Percentiles rank a stretch among this genome's conserved stretches.
Evolutionary conservation across 1,140 invertebrate genomes (phyloP).

Genomic region (Drosophila ironensis): DNA sequence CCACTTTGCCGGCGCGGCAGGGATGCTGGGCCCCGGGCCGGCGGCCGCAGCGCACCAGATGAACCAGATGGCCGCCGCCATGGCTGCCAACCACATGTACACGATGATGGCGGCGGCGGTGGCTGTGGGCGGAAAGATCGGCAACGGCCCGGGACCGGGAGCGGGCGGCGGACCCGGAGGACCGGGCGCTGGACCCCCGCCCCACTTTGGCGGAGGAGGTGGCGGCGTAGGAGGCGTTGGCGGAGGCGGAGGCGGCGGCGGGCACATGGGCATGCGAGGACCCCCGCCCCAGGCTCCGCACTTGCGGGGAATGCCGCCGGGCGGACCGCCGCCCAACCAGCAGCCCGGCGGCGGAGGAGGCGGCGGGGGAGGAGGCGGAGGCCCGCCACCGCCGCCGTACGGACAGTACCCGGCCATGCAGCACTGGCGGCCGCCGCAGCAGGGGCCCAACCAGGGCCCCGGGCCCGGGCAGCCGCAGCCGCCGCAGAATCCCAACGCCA

Average conservation of each 20-base stretch:
- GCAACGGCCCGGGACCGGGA: conserved; percentile 44
- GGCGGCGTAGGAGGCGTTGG: conserved; percentile 37
- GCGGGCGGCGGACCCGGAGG: conserved; percentile 29
- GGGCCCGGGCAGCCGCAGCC: conserved; percentile 33
- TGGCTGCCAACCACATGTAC: conserved; percentile 68
- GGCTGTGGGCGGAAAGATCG: conserved; percentile 49
- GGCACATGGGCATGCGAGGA: conserved; percentile 69
- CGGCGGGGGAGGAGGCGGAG: conserved; percentile 17
- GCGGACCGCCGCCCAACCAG: conserved; percentile 31
- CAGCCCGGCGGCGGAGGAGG: conserved; percentile 12
- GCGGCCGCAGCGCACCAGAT: conserved; percentile 57
- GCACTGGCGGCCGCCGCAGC: conserved; percentile 64
- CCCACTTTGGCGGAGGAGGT: conserved; percentile 59
- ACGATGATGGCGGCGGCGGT: conserved; percentile 67
- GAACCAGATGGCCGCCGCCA: conserved; percentile 70
- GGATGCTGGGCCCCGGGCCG: conserved; percentile 61
- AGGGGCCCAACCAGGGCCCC: conserved; percentile 32
- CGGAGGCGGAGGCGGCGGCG: conserved; percentile 37
- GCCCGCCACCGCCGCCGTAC: conserved; percentile 60
- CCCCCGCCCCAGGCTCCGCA: conserved; percentile 60
- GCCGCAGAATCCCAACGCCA: conserved; percentile 76
- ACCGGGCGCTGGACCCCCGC: conserved; percentile 33
- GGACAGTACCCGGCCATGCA: conserved; percentile 65
- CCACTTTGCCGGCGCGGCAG: conserved; percentile 47
- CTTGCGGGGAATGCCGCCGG: conserved; percentile 44